Base-by-base conservation (phyloP, 2,888 invertebrate genomes). In the Apamea epomidion region DNA sequence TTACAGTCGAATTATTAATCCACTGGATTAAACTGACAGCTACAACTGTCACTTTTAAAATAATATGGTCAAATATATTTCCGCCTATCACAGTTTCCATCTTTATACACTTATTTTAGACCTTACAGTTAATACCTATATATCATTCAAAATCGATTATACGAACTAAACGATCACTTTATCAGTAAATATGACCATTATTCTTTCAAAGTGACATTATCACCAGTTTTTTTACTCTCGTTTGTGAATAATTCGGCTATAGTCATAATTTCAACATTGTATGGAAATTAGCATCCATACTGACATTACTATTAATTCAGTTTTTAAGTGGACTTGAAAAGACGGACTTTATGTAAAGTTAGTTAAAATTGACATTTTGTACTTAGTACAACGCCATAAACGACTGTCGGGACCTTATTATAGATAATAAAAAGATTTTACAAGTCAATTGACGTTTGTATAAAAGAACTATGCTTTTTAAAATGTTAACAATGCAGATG, bases 401-500 rank as follows among this genome's bases (percentile, higher is more conserved):
- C 73, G 73, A 85, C 85, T 84, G 77, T 90, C 85, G 91, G 92
- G 91, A 92, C 91, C 91, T 92, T 90, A 80, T n/a, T 80, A 16
- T 78, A 79, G 81, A 80, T 80, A 71, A 60, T 81, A 82, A 80
- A 82, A 86, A 82, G 79, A 82, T 86, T 90, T 86, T 89, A 84
- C 81, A 76, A 84, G 82, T 88, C 80, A 83, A 90, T 79, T 80
- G 77, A 87, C 84, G 87, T 92, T 92, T 94, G 92, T 94, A 93
- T 92, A 93, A 93, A 94, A 85, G 81, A 91, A 86, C 76, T 90
- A 88, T 92, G 94, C 95, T 95, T 96, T 94, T 93, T 92, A 93
- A 93, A 90, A 82, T 87, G 85, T 90, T 92, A 94, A 95, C 94
- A 92, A 90, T 92, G 92, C 93, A 90, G 89, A 92, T 91, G 91